Evolutionary conservation across 2,113 vertebrate genomes (phyloP).

Genomic region (Benitochromis conjunctus): DNA sequence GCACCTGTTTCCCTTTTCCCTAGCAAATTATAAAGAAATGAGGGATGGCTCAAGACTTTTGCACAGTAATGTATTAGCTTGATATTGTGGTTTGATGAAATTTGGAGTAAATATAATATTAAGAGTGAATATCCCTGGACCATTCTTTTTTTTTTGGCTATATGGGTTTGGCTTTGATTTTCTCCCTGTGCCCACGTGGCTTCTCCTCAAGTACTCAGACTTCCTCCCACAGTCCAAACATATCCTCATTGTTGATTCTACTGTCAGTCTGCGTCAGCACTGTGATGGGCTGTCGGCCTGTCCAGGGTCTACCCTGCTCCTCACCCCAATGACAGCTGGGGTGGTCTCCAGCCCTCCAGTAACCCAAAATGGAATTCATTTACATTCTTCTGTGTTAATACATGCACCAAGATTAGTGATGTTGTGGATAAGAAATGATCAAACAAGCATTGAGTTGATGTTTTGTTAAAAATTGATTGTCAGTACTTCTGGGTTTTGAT

Average conservation of each 20-base stretch:
- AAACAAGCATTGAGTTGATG: not conserved
- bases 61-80: not conserved
- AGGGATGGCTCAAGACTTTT: not conserved
- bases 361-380: not conserved
- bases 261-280: not conserved
- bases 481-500: not conserved
- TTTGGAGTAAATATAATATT: not conserved
- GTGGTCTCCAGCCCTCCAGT: not conserved
- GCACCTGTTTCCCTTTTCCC: not conserved
- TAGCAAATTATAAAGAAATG: not conserved
- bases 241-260: not conserved
- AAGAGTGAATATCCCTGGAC: not conserved
- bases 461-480: not conserved
- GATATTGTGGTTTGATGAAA: not conserved
- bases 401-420: not conserved
- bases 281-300: not conserved
- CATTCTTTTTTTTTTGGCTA: not conserved
- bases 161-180: not conserved
- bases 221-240: not conserved
- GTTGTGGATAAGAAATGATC: not conserved
- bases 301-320: not conserved
- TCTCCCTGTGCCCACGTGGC: not conserved
- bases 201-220: not conserved
- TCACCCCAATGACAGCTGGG: not conserved
- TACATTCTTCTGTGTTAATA: not conserved